A percentile compares a stretch with the other conserved stretches of the same genome.
Evolutionary conservation across 1,140 invertebrate genomes (phyloP).

Genomic region (Hestina assimilis): DNA sequence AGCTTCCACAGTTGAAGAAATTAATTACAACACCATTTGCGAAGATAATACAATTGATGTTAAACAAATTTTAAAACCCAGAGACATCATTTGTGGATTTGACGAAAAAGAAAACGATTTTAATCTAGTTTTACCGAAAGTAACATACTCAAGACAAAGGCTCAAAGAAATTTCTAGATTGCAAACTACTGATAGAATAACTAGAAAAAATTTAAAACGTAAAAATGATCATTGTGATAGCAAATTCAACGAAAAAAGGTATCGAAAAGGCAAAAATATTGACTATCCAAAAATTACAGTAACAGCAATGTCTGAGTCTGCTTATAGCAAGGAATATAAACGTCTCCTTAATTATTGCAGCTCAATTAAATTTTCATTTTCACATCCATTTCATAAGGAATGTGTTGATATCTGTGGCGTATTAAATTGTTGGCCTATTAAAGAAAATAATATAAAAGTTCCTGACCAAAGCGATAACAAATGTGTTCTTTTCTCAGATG

Average conservation of each 20-base stretch:
- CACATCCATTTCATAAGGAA: constrained; percentile 55
- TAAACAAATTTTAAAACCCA: constrained; percentile 14
- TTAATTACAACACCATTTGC: constrained; percentile 2
- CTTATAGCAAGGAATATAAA: constrained; percentile 55
- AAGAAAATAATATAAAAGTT: constrained; percentile 14
- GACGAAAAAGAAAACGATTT: constrained; percentile 24
- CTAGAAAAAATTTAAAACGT: constrained; percentile 43
- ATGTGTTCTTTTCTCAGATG: constrained; percentile 38
- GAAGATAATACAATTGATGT: constrained; percentile 5
- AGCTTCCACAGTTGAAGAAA: constrained; percentile 9
- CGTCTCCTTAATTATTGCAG: constrained; percentile 50
- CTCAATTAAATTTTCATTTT: constrained; percentile 65
- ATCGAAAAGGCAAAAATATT: constrained; percentile 68
- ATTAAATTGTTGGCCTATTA: constrained; percentile 53
- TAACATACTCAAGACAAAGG: constrained; percentile 42
- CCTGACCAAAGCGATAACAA: constrained; percentile 25
- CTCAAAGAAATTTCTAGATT: constrained; percentile 7
- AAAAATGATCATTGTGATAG: constrained; percentile 39
- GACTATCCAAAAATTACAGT: constrained; percentile 52
- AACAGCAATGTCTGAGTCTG: constrained; percentile 33
- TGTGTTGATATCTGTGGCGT: constrained; percentile 43
- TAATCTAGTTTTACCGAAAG: constrained; percentile 41
- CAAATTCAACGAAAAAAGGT: constrained; percentile 45
- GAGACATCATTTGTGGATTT: constrained; percentile 8
- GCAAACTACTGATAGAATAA: constrained; percentile 10